phyloP scores from a whole-genome alignment of 1,140 invertebrate species.

The Dreissena rostriformis region DNA sequence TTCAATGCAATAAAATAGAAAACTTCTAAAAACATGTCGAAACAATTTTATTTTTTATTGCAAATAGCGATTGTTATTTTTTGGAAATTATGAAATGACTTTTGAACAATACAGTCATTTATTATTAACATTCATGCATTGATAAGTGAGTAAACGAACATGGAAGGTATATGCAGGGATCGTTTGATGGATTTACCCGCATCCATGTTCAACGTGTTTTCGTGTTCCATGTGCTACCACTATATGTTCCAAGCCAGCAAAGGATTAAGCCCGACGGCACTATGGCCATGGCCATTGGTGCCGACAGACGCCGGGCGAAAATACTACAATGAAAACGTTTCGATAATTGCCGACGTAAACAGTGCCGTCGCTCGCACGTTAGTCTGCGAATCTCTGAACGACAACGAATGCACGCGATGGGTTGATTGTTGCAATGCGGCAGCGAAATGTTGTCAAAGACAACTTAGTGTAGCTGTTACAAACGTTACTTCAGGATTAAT shows the following conservation, averaged over 20 bases:
- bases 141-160: too few species aligned
- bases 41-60: too few species aligned
- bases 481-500: slow-evolving; percentile 5
- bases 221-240: slow-evolving; percentile 61
- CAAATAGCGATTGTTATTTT: too few species aligned
- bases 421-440: slow-evolving; percentile 61
- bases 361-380: slow-evolving; percentile 18
- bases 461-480: slow-evolving; percentile 18
- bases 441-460: slow-evolving; percentile 56
- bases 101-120: too few species aligned
- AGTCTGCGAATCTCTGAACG: slow-evolving; percentile 55
- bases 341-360: slow-evolving; percentile 49
- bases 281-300: slow-evolving; percentile 19
- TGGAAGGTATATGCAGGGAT: slow-evolving; percentile 46
- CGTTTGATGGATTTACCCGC: slow-evolving; percentile 23
- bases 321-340: slow-evolving; percentile 22
- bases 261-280: slow-evolving; percentile 19
- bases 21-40: too few species aligned
- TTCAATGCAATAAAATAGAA: too few species aligned
- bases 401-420: slow-evolving; percentile 58
- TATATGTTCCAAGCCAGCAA: slow-evolving; percentile 47
- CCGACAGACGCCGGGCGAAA: slow-evolving; percentile 2
- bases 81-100: too few species aligned
- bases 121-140: too few species aligned
- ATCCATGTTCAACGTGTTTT: slow-evolving; percentile 43